Evolutionary conservation across 2,888 invertebrate genomes (phyloP), one percentile per base, ranked within the genome.

Genomic region (Xestoiulus laeticollis): DNA sequence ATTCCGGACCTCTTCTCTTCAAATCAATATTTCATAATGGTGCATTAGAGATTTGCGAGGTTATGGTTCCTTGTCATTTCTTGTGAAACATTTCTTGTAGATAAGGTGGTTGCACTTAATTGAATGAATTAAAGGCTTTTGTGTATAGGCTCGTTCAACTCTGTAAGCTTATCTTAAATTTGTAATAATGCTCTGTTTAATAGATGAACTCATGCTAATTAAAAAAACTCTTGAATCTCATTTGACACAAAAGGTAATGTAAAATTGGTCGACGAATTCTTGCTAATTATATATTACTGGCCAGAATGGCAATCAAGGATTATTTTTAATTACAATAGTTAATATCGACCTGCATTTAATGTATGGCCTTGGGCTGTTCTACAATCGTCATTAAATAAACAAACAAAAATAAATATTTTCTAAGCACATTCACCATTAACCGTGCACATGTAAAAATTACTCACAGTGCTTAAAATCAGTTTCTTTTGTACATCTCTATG

Each of bases 1-100:
- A 4, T 22, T 78, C 14, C 30, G 78, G 78, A 26, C 78, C 78
- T 78, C 5, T n/a, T n/a, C 59, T 26, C 22, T 68, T 3, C 78
- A 30, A 78, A 78, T 78, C 78, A 78, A 78, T 78, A 78, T 78
- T 78, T 78, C 78, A 78, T 30, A 78, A 78, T 78, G 78, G 78
- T 78, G 14, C 78, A 26, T 78, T 14, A 12, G 78, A 78, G 78
- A 22, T 78, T 78, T 30, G 78, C 68, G 78, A 30, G 78, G 30
- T 78, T 78, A 78, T 78, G 78, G 78, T 30, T 78, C 30, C 78
- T 78, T 78, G 78, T 78, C 78, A 78, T 78, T 78, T 78, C 78
- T 78, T 78, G 78, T 30, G 26, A 78, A 78, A 78, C 78, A 78
- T 78, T 78, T 78, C 78, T 78, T 78, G 78, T 78, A 78, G 78